These are phyloP conservation scores for Brachionus plicatilis DNA, from an alignment of 1,140 invertebrate species.

Conservation along the genomic window DNA sequence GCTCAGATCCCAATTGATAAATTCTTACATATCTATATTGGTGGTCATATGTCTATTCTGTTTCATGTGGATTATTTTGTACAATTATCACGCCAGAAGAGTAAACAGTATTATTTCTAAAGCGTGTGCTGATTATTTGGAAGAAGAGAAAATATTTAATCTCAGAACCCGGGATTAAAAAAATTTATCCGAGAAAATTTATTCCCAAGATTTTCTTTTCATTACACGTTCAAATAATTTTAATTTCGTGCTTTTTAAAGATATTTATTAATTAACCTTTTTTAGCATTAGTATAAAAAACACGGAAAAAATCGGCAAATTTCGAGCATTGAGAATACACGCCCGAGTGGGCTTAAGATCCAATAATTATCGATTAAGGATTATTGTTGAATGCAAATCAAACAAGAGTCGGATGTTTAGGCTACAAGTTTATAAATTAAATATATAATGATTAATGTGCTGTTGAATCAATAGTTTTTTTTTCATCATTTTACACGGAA, in stretches of 20 bases:
- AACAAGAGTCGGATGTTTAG: background rate
- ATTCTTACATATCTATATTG: conserved; percentile 5
- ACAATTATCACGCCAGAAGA: background rate
- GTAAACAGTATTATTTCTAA: background rate
- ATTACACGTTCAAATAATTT: background rate
- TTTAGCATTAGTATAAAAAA: background rate
- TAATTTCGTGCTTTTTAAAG: background rate
- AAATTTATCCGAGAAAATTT: background rate
- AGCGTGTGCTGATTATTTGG: background rate
- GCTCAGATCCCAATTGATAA: background rate
- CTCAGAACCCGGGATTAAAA: background rate
- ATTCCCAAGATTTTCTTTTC: background rate
- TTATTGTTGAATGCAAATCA: background rate
- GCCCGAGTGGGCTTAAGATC: background rate
- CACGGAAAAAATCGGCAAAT: background rate
- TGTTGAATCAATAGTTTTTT: background rate
- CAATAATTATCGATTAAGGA: background rate
- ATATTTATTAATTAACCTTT: background rate
- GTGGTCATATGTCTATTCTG: background rate
- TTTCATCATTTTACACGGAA: background rate
- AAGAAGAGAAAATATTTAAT: conserved; percentile 14
- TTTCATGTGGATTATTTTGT: conserved; percentile 14
- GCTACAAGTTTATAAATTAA: background rate
- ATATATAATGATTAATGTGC: background rate
- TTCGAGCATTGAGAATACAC: background rate